These are phyloP conservation scores for Mayetiola destructor DNA, from an alignment of 2,888 invertebrate genomes.

Conservation along the genomic window DNA sequence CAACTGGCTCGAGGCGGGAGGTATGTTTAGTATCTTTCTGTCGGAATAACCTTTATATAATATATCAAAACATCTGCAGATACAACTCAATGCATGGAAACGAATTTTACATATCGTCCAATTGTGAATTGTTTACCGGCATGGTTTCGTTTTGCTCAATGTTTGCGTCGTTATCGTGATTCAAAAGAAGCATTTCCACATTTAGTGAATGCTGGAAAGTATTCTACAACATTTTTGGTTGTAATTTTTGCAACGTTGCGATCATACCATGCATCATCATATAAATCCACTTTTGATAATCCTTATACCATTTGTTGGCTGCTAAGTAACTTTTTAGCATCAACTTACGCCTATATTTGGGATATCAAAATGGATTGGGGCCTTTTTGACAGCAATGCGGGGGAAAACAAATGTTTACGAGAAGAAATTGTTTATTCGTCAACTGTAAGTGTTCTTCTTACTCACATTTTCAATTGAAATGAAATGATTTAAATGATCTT, in stretches of 20 bases:
- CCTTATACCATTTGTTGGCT: constrained; percentile 87
- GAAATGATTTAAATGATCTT: constrained; percentile 14
- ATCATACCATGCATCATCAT: constrained; percentile 46
- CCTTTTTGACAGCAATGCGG: constrained; percentile 76
- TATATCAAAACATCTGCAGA: constrained; percentile 28
- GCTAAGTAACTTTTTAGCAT: constrained; percentile 66
- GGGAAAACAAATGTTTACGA: constrained; percentile 78
- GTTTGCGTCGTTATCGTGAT: constrained; percentile 86
- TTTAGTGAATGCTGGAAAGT: constrained; percentile 94
- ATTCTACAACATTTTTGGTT: constrained; percentile 92
- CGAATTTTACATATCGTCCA: constrained; percentile 61
- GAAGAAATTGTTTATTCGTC: constrained; percentile 93
- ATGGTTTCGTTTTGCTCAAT: constrained; percentile 96
- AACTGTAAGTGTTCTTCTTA: constrained; percentile 43
- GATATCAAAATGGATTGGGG: constrained; percentile 99
- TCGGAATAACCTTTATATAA: no score
- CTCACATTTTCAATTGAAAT: constrained; percentile 14
- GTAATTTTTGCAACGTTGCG: constrained; percentile 69
- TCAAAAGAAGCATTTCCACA: constrained; percentile 89
- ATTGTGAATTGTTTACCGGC: constrained; percentile 87
- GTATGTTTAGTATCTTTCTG: constrained; percentile 30
- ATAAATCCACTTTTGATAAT: constrained; percentile 49
- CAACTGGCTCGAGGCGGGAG: constrained; percentile 50
- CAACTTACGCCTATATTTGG: constrained; percentile 93
- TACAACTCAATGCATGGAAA: constrained; percentile 51